These are phyloP conservation scores for Parauchenoglanis ngamensis DNA, from an alignment of 2,797 vertebrate genomes.

Conservation along the genomic window DNA sequence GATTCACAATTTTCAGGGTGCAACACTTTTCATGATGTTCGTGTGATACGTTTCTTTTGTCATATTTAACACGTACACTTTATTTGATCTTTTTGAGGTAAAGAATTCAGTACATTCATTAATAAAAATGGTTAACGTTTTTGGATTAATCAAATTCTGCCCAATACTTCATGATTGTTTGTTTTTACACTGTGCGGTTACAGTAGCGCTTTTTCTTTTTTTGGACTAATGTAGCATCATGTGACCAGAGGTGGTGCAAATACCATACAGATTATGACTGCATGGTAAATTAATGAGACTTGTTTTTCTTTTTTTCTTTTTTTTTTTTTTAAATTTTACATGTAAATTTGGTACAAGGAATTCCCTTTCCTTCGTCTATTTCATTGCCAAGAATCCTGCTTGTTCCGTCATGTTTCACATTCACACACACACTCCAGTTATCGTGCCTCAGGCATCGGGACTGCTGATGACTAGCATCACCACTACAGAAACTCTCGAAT, in stretches of 20 bases:
- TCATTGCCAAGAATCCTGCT: not conserved
- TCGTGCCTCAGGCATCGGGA: not conserved
- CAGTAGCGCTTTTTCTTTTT: not conserved
- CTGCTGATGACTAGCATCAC: not conserved
- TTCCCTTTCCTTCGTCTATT: not conserved
- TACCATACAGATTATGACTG: not conserved
- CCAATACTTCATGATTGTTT: no score
- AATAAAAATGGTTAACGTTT: not conserved
- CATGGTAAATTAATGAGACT: not conserved
- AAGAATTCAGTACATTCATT: not conserved
- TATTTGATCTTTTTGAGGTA: not conserved
- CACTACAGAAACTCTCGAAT: not conserved
- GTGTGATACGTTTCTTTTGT: not conserved
- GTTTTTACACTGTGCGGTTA: no score
- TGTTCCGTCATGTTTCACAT: conserved; percentile 7
- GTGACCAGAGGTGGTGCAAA: not conserved
- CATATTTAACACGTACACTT: not conserved
- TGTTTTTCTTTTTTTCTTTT: not conserved
- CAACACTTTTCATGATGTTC: no score
- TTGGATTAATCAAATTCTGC: no score
- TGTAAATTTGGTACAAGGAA: not conserved
- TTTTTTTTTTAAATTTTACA: not conserved
- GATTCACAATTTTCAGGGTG: not conserved
- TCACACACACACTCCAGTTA: conserved; percentile 1
- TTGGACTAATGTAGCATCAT: not conserved